Percentiles rank a stretch among this genome's conserved stretches.
phyloP scores from a whole-genome alignment of 1,140 invertebrate species.

The Gonatopus flavifemur region DNA sequence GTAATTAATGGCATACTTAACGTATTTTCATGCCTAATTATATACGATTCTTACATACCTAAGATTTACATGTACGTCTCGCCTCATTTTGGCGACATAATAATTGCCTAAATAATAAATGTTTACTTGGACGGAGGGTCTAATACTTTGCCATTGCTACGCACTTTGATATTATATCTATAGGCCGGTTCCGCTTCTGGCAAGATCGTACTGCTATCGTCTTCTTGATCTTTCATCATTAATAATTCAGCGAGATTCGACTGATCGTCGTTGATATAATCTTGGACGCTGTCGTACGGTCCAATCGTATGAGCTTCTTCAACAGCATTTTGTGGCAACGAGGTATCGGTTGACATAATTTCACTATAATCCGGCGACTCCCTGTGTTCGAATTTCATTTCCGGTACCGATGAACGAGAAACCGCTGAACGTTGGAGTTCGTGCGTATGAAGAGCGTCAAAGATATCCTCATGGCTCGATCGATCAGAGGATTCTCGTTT shows the following conservation, averaged over 20 bases:
- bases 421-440: conserved; percentile 37
- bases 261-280: conserved; percentile 48
- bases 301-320: conserved; percentile 48
- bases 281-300: conserved; percentile 47
- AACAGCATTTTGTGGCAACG: conserved; percentile 39
- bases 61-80: conserved; percentile 3
- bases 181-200: conserved; percentile 53
- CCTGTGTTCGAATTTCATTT: conserved; percentile 38
- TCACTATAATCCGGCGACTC: conserved; percentile 26
- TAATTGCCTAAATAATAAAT: conserved; percentile 33
- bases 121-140: conserved; percentile 56
- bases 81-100: conserved; percentile 21
- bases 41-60: too few species aligned
- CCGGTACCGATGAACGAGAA: conserved; percentile 20
- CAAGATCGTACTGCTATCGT: conserved; percentile 53
- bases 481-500: conserved; percentile 20
- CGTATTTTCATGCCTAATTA: too few species aligned
- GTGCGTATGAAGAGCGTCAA: conserved; percentile 49
- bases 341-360: conserved; percentile 23
- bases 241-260: conserved; percentile 27
- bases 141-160: conserved; percentile 57
- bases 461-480: conserved; percentile 41
- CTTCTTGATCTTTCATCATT: conserved; percentile 46
- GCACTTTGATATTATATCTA: conserved; percentile 56
- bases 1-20: too few species aligned